These are phyloP conservation scores for Phrynosoma platyrhinos DNA, from an alignment of 2,113 vertebrate genomes.

Conservation along the genomic window DNA sequence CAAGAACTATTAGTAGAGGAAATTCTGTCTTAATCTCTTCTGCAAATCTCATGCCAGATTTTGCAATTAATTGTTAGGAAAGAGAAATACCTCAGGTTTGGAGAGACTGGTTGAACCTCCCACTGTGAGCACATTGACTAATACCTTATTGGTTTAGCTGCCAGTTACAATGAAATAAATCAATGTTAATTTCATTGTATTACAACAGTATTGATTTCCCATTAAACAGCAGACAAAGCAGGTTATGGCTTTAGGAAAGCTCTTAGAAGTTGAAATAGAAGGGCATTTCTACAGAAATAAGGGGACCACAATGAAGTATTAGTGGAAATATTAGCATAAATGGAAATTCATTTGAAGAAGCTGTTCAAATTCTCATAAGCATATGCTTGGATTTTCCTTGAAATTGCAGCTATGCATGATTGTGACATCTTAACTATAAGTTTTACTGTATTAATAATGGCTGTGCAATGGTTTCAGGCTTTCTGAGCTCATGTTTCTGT, in stretches of 20 bases:
- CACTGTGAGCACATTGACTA: conserved; percentile 23
- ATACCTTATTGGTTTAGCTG: conserved; percentile 58
- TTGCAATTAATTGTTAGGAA: conserved; percentile 64
- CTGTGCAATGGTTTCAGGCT: neutral
- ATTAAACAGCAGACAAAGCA: conserved; percentile 70
- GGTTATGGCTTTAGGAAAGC: conserved; percentile 72
- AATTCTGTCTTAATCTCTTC: conserved; percentile 37
- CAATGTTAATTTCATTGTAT: conserved; percentile 74
- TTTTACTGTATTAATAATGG: neutral
- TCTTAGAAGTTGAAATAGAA: conserved; percentile 60
- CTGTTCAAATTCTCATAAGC: neutral
- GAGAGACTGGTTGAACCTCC: conserved; percentile 29
- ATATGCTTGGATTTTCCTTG: neutral
- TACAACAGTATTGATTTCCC: conserved; percentile 76
- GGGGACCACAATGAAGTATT: neutral
- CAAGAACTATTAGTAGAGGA: conserved; percentile 20
- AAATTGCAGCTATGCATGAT: neutral
- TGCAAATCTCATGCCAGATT: conserved; percentile 28
- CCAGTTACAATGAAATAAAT: conserved; percentile 71
- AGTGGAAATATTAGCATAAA: conserved; percentile 32
- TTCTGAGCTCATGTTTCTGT: neutral
- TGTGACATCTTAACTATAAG: no score
- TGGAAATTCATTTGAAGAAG: neutral
- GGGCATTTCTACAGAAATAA: conserved; percentile 48
- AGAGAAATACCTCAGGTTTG: conserved; percentile 39